phyloP scores from a whole-genome alignment of 2,113 vertebrate species.

The Ceratotherium simum region DNA sequence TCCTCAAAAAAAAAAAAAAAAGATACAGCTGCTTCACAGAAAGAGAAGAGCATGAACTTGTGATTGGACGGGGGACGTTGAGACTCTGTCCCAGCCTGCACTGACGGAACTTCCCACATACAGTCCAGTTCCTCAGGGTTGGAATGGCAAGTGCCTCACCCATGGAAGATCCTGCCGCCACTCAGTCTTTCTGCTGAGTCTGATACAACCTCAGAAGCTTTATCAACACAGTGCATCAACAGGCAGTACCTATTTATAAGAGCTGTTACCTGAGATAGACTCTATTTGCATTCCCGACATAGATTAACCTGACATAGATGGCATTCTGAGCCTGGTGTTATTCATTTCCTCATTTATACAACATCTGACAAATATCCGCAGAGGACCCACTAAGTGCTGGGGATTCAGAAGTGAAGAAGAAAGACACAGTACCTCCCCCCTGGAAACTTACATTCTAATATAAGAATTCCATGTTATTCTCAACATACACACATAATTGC shows the following conservation, averaged over 20 bases:
- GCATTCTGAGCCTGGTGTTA: background rate
- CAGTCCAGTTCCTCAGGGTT: background rate
- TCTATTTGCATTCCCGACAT: background rate
- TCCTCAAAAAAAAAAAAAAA: background rate
- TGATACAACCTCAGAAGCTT: background rate
- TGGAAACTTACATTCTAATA: background rate
- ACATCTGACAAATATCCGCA: background rate
- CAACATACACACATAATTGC: no score
- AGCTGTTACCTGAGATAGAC: background rate
- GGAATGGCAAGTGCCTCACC: accelerated
- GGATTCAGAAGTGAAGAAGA: background rate
- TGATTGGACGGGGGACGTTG: background rate
- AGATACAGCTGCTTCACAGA: background rate
- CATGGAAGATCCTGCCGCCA: background rate
- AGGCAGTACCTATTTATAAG: background rate
- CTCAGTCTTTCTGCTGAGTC: background rate
- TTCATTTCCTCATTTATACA: background rate
- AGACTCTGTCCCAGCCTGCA: background rate
- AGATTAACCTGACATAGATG: background rate
- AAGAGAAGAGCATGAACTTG: background rate
- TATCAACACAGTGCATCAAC: background rate
- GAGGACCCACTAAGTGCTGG: background rate
- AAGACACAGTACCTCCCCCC: background rate
- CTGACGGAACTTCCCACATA: background rate
- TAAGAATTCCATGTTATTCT: background rate